A percentile compares a stretch with the other conserved stretches of the same genome.
These are phyloP conservation scores for Beris morrisii DNA, from an alignment of 2,888 invertebrate genomes.

Conservation along the genomic window DNA sequence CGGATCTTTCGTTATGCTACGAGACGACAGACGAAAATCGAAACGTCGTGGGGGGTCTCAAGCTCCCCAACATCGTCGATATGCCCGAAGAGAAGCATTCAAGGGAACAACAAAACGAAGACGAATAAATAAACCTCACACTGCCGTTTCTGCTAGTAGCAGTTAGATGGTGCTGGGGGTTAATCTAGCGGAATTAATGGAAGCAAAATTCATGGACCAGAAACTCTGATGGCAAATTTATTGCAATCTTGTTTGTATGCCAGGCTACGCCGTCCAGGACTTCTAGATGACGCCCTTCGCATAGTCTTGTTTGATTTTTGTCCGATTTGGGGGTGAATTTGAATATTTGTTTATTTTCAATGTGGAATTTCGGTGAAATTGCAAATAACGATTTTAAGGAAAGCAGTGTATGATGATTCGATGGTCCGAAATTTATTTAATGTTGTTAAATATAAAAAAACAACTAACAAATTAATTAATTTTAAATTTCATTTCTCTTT, in stretches of 20 bases:
- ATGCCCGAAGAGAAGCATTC: slow-evolving; percentile 10
- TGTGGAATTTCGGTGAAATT: neutral
- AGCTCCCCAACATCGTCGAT: slow-evolving; percentile 3
- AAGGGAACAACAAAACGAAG: slow-evolving; percentile 28
- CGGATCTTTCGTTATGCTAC: neutral
- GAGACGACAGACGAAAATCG: neutral
- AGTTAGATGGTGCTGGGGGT: slow-evolving; percentile 53
- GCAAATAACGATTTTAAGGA: neutral
- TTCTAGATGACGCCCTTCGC: neutral
- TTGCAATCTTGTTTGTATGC: slow-evolving; percentile 33
- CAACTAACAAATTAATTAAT: no score
- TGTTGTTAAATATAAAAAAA: no score
- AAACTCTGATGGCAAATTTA: slow-evolving; percentile 46
- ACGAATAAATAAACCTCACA: slow-evolving; percentile 33
- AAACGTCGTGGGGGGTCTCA: neutral
- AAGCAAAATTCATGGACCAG: slow-evolving; percentile 56
- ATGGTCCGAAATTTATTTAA: neutral
- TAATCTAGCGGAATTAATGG: slow-evolving; percentile 58
- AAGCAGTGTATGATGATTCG: neutral
- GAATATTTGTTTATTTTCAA: neutral
- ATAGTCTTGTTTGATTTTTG: neutral
- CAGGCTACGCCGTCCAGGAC: neutral
- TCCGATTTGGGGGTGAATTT: neutral
- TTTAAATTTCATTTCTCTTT: no score
- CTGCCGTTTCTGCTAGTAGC: slow-evolving; percentile 46